phyloP scores from a whole-genome alignment of 1,140 invertebrate genomes.

The Bombus vancouverensis region DNA sequence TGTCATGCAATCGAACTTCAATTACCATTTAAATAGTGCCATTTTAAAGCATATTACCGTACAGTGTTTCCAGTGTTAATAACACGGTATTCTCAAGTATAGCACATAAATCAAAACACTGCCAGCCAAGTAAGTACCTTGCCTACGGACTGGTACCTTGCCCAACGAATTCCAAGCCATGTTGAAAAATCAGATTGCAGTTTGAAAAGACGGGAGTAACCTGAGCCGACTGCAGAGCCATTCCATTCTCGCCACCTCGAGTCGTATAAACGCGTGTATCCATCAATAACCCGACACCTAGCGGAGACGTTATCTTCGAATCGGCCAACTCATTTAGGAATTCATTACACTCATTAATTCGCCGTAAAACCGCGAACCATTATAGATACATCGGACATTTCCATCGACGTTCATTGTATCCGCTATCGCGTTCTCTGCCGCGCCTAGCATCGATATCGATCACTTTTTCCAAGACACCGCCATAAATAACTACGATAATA shows the following conservation, averaged over 20 bases:
- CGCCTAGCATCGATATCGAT: slow-evolving; percentile 5
- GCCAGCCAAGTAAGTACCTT: background rate
- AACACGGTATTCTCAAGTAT: background rate
- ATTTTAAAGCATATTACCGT: too few species aligned
- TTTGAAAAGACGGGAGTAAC: background rate
- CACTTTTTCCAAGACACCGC: too few species aligned
- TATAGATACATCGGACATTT: background rate
- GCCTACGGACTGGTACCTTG: background rate
- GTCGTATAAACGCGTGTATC: background rate
- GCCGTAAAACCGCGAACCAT: background rate
- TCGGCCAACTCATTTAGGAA: slow-evolving; percentile 12
- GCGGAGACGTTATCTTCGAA: background rate
- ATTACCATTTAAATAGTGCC: too few species aligned
- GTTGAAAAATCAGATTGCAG: background rate
- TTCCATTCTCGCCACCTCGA: slow-evolving; percentile 1
- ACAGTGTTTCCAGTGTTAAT: too few species aligned
- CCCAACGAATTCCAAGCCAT: background rate
- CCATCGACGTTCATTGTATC: slow-evolving; percentile 24
- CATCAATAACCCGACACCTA: background rate
- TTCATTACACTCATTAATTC: slow-evolving; percentile 17
- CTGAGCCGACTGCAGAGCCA: background rate
- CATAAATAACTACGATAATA: slow-evolving; percentile 31
- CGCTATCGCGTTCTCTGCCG: background rate
- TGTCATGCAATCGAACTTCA: too few species aligned
- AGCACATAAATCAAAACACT: background rate